Evolutionary conservation across 2,113 vertebrate species (phyloP).

Genomic region (Elachura formosa): DNA sequence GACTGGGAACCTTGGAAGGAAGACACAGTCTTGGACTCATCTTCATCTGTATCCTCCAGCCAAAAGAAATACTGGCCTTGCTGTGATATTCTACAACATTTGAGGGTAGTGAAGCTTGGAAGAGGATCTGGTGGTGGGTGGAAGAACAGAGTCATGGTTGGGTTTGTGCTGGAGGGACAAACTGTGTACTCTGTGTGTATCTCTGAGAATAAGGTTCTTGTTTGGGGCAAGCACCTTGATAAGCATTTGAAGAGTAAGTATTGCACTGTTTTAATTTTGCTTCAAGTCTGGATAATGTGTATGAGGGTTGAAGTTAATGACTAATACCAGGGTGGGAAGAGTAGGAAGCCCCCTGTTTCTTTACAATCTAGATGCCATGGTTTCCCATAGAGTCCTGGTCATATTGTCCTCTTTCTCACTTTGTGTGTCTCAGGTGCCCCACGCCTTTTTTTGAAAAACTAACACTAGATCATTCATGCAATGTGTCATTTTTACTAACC

Average conservation of each 20-base stretch:
- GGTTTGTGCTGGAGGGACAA: background rate
- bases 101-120: background rate
- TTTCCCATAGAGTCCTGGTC: slow-evolving; percentile 72
- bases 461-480: slow-evolving; percentile 95
- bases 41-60: slow-evolving; percentile 12
- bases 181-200: background rate
- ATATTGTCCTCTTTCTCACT: slow-evolving; percentile 75
- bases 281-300: background rate
- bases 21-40: background rate
- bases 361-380: slow-evolving; percentile 23
- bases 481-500: slow-evolving; percentile 96
- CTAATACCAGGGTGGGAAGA: background rate
- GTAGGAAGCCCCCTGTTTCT: slow-evolving; percentile 6
- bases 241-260: slow-evolving; percentile 67
- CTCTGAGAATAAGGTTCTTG: background rate
- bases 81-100: background rate
- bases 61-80: background rate
- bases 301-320: background rate
- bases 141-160: background rate
- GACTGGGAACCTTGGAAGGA: background rate
- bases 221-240: background rate
- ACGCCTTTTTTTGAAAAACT: slow-evolving; percentile 79
- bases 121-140: background rate
- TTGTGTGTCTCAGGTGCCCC: slow-evolving; percentile 77
- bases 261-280: background rate